A percentile compares a stretch with the other conserved stretches of the same genome.
Evolutionary conservation across 2,888 invertebrate species (phyloP).

Genomic region (Pollenia griseotomentosa): DNA sequence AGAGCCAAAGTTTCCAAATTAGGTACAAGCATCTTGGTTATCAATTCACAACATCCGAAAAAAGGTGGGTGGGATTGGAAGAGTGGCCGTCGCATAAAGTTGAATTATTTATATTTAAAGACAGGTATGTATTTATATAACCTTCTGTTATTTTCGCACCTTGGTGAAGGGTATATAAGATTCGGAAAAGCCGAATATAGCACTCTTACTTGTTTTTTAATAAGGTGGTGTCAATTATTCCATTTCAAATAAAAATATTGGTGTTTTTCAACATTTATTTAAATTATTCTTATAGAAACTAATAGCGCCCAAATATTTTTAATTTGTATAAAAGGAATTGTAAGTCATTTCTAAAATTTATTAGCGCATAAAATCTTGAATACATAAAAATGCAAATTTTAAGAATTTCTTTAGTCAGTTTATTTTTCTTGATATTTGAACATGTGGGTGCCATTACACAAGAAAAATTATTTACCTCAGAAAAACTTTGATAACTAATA

Average conservation of each 20-base stretch:
- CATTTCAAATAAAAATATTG: too few species aligned
- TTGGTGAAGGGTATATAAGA: too few species aligned
- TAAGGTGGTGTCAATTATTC: not conserved
- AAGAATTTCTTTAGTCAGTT: not conserved
- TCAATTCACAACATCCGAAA: too few species aligned
- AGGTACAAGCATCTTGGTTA: too few species aligned
- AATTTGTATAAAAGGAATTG: slow-evolving; percentile 3
- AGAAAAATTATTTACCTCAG: slow-evolving; percentile 30
- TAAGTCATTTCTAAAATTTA: not conserved
- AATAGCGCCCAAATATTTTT: not conserved
- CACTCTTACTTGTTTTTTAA: not conserved
- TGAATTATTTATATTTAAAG: too few species aligned
- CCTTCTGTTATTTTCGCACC: too few species aligned
- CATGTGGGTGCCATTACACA: slow-evolving; percentile 7
- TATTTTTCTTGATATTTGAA: not conserved
- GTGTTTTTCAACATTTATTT: not conserved
- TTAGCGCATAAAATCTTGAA: not conserved
- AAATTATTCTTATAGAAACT: not conserved
- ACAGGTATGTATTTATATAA: too few species aligned
- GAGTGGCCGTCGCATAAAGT: too few species aligned
- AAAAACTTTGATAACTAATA: too few species aligned
- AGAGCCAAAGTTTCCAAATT: too few species aligned
- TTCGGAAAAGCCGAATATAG: too few species aligned
- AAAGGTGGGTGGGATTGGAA: too few species aligned
- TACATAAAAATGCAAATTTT: not conserved